phyloP scores from a whole-genome alignment of 2,888 invertebrate species.

The Alloscopus bannaensis region DNA sequence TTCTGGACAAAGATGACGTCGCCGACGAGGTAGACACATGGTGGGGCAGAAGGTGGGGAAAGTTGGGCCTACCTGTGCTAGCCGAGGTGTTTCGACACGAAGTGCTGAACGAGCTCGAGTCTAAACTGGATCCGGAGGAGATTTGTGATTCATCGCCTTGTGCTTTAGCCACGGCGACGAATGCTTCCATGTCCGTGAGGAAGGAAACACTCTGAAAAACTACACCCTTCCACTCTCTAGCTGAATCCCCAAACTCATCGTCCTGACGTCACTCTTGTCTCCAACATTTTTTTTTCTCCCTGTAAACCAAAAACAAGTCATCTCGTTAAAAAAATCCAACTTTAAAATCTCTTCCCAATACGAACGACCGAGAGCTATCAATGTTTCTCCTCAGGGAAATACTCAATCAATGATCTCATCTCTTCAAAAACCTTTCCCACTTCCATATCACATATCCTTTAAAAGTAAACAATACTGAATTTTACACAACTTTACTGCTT shows the following conservation, averaged over 20 bases:
- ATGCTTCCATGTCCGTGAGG: conserved; percentile 72
- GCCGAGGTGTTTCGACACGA: conserved; percentile 67
- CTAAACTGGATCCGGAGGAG: conserved; percentile 67
- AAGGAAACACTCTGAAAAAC: conserved; percentile 2
- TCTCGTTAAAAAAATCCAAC: not conserved
- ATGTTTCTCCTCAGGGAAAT: conserved; percentile 17
- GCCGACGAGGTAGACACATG: conserved; percentile 47
- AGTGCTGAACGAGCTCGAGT: conserved; percentile 59
- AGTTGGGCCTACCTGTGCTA: conserved; percentile 60
- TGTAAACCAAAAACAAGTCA: conserved; percentile 3
- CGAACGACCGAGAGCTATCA: not conserved
- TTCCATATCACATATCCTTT: not conserved
- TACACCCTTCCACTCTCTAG: not conserved
- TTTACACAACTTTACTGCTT: too few relatives aligned
- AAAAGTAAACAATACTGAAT: conserved; percentile 10
- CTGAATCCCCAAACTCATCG: not conserved
- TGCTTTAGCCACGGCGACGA: conserved; percentile 72
- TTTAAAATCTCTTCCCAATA: not conserved
- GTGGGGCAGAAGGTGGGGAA: conserved; percentile 66
- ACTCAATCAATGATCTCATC: conserved; percentile 7
- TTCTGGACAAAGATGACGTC: conserved; percentile 39
- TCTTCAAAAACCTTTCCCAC: not conserved
- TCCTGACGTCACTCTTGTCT: conserved; percentile 15
- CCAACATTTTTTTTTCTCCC: conserved; percentile 10
- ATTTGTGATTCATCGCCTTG: conserved; percentile 73